phyloP scores from a whole-genome alignment of 2,113 vertebrate species.

The Prionailurus viverrinus region DNA sequence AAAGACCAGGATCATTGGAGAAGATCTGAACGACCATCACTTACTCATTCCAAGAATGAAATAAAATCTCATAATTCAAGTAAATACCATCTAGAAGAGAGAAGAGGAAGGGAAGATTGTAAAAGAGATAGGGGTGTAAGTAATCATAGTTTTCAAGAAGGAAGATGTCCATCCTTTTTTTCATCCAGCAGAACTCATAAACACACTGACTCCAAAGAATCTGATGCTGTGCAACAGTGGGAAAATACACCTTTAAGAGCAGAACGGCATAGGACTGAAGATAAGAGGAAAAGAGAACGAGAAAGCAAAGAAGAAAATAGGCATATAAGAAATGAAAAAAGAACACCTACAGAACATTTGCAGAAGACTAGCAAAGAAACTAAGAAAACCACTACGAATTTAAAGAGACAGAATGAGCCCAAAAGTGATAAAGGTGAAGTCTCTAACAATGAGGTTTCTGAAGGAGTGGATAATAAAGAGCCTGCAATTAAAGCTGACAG shows the following conservation, averaged over 20 bases:
- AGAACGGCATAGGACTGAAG: slow-evolving; percentile 87
- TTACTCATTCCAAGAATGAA: slow-evolving; percentile 83
- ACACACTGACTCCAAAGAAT: slow-evolving; percentile 71
- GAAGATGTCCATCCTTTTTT: slow-evolving; percentile 80
- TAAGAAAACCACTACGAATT: slow-evolving; percentile 73
- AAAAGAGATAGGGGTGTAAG: slow-evolving; percentile 83
- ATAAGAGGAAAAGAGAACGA: slow-evolving; percentile 88
- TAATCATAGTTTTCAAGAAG: slow-evolving; percentile 82
- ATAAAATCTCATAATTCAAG: slow-evolving; percentile 81
- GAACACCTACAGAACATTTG: slow-evolving; percentile 67
- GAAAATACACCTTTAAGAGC: slow-evolving; percentile 83
- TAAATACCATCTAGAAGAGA: slow-evolving; percentile 84
- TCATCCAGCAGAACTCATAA: slow-evolving; percentile 84
- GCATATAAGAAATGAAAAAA: slow-evolving; percentile 84
- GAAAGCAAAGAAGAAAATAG: slow-evolving; percentile 85
- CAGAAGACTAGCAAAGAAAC: slow-evolving; percentile 81
- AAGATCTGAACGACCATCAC: slow-evolving; percentile 83
- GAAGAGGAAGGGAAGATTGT: slow-evolving; percentile 84
- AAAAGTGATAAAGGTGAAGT: slow-evolving; percentile 73
- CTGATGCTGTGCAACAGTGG: slow-evolving; percentile 73
- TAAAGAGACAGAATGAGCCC: slow-evolving; percentile 73
- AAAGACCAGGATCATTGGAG: slow-evolving; percentile 84
- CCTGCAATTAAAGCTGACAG: slow-evolving; percentile 70
- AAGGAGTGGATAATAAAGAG: slow-evolving; percentile 64
- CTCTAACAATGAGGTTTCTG: slow-evolving; percentile 39